Base-by-base conservation (phyloP, 2,113 vertebrate species). In the Peromyscus polionotus region DNA sequence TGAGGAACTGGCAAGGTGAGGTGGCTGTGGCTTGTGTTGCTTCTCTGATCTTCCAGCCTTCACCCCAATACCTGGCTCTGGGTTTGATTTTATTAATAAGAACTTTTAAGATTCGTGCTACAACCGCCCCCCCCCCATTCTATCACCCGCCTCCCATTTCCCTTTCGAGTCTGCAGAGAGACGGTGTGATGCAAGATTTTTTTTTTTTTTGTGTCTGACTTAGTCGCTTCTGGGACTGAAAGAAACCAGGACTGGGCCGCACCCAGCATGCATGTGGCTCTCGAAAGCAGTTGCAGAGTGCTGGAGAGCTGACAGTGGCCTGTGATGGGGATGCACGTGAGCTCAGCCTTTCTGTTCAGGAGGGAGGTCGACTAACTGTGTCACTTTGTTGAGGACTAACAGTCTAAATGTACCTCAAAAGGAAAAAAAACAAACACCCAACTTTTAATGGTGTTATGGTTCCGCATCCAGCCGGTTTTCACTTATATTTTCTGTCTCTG, bases 401-500 rank as follows among this genome's bases (percentile, higher is more conserved):
- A 68, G 65, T 65, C 88, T 77, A 48, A 57, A 93, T 88, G 51
- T 85, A 95, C 88, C 87, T 36, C 65, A 22, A 61, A 80, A 54
- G 63, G 39, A 33, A 24, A 28, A 39, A 7, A 14, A 39, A 4
- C 11, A 16, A 59, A 63, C 19, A 31, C 13, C 0, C 22, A n/a
- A 61, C 88, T 96, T 94, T 91, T 91, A 93, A 88, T 90, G 88
- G 42, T 45, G 19, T 80, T 61, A 91, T 1, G 31, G 42, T 65
- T 88, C 54, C n/a, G 1, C 51, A 83, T 42, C 95, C 89, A 68
- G 67, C 89, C 84, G 83, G 26, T 76, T 96, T 94, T 76, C 91
- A 68, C 93, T 88, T 83, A 72, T 51, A 81, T 89, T 95, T 93
- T 57, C 89, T 1, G 0, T 90, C 91, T 97, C 93, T 96, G 80